These are phyloP conservation scores for Gasterosteus aculeatus DNA, from an alignment of 2,113 vertebrate genomes.

Conservation along the genomic window DNA sequence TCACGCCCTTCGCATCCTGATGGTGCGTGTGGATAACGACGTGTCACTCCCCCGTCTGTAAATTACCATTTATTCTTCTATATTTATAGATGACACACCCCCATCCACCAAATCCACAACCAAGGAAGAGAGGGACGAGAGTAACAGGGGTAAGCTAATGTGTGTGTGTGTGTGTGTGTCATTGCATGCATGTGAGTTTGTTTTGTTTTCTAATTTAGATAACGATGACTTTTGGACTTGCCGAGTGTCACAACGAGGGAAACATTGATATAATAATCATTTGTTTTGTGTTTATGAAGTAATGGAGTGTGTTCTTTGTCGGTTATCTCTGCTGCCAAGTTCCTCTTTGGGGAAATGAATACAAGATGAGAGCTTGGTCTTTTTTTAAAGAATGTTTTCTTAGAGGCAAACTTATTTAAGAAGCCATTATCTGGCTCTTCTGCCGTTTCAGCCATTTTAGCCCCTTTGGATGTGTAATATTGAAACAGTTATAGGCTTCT, in stretches of 20 bases:
- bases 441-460: conserved; percentile 82
- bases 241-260: neutral
- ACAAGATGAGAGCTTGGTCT: conserved; percentile 65
- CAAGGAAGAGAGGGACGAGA: conserved; percentile 66
- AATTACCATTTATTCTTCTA: conserved; percentile 37
- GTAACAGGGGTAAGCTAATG: conserved; percentile 55
- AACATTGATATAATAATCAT: conserved; percentile 35
- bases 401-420: conserved; percentile 79
- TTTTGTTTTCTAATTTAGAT: conserved; percentile 15
- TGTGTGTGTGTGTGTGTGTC: neutral
- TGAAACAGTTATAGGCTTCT: conserved; percentile 84
- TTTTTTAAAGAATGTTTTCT: conserved; percentile 76
- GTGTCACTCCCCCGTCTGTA: conserved; percentile 15
- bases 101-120: conserved; percentile 64
- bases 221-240: conserved; percentile 7
- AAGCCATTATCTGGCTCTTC: conserved; percentile 81
- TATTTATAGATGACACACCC: conserved; percentile 61
- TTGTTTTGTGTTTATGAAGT: conserved; percentile 45
- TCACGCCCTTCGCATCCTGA: conserved; percentile 14
- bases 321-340: conserved; percentile 66
- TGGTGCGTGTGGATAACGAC: conserved; percentile 20
- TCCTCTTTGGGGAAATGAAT: conserved; percentile 77
- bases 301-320: conserved; percentile 57
- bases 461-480: conserved; percentile 80
- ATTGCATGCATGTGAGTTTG: neutral